Conservation (phyloP, 2,888 invertebrate species). For the Apodemia duryi region DNA sequence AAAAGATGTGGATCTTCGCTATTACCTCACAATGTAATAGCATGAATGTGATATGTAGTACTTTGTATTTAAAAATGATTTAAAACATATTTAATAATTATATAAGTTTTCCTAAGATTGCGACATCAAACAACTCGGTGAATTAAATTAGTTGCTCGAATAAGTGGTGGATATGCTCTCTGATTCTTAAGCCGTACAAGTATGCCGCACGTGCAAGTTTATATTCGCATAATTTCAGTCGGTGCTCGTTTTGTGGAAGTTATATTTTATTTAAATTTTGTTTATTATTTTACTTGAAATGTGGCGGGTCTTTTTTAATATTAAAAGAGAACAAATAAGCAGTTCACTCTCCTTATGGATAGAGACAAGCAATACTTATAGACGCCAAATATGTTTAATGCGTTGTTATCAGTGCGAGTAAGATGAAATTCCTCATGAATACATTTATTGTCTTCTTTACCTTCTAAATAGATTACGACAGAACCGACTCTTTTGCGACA, state of each 20-base stretch:
- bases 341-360: too few relatives aligned
- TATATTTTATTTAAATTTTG: slow-evolving; percentile 17
- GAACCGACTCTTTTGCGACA: too few relatives aligned
- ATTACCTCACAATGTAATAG: too few relatives aligned
- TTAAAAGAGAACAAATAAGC: too few relatives aligned
- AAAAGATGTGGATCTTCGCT: too few relatives aligned
- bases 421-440: too few relatives aligned
- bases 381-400: too few relatives aligned
- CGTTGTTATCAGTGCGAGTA: too few relatives aligned
- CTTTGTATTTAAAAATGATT: slow-evolving; percentile 30
- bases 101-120: slow-evolving; percentile 21
- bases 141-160: slow-evolving; percentile 43
- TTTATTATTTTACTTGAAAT: neutral
- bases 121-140: slow-evolving; percentile 34
- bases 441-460: too few relatives aligned
- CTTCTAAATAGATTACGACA: too few relatives aligned
- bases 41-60: too few relatives aligned
- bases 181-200: slow-evolving; percentile 33
- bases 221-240: slow-evolving; percentile 27
- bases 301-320: neutral
- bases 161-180: slow-evolving; percentile 30
- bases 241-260: slow-evolving; percentile 16
- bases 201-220: slow-evolving; percentile 27
- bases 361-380: too few relatives aligned
- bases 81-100: slow-evolving; percentile 21